A percentile compares a stretch with the other conserved stretches of the same genome.
Conservation (phyloP, 2,888 invertebrate genomes). For the Eugnorisma glareosa region DNA sequence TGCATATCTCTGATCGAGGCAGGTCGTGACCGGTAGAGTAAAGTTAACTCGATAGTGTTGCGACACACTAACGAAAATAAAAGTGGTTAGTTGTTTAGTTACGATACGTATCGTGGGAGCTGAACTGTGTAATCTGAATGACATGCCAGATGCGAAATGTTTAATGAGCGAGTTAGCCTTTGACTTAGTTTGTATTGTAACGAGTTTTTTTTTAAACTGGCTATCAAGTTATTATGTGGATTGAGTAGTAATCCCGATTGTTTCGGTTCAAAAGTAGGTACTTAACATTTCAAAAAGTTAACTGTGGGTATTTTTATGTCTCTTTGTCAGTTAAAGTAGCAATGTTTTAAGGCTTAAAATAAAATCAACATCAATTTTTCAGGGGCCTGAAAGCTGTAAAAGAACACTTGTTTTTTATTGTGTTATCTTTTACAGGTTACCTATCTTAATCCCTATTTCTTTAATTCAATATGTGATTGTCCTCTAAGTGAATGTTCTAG, state of each 20-base stretch:
- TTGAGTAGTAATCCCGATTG: constrained; percentile 5
- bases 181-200: constrained; percentile 41
- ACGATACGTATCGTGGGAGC: constrained; percentile 62
- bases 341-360: not conserved
- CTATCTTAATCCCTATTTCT: not conserved
- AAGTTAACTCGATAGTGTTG: constrained; percentile 39
- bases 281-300: not conserved
- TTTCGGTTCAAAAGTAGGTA: not conserved
- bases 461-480: not conserved
- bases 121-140: constrained; percentile 54
- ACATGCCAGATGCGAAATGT: constrained; percentile 48
- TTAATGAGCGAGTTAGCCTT: constrained; percentile 50
- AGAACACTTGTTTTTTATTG: not conserved
- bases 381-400: no score
- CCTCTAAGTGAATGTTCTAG: no score
- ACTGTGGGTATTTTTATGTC: not conserved
- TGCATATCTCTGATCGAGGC: constrained; percentile 27
- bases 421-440: no score
- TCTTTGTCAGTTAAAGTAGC: not conserved
- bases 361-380: not conserved
- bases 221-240: not conserved
- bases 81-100: constrained; percentile 49
- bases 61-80: constrained; percentile 62
- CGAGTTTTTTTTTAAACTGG: not conserved
- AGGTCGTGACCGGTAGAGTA: constrained; percentile 61